A percentile compares a stretch with the other conserved stretches of the same genome.
Conservation (phyloP, 2,113 vertebrate species). For the Mus pahari region DNA sequence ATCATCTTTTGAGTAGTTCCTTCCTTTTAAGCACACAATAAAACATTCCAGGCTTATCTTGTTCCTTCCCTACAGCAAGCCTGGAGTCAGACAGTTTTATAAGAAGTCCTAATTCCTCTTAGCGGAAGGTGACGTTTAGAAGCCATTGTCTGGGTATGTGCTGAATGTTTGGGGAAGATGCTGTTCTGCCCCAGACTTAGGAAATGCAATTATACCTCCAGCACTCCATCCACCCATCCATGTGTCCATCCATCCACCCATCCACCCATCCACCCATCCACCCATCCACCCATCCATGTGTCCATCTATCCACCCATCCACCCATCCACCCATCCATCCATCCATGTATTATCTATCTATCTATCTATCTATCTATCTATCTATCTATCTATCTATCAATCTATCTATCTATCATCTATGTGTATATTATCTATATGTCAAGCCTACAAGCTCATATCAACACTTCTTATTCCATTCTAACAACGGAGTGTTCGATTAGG, state of each 20-base stretch:
- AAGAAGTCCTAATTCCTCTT: background rate
- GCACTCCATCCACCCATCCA: too few species aligned
- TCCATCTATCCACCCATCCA: background rate
- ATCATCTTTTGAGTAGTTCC: background rate
- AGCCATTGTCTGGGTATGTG: background rate
- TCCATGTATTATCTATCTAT: background rate
- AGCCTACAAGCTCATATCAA: background rate
- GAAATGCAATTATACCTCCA: background rate
- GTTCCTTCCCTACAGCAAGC: background rate
- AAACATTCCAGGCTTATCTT: background rate
- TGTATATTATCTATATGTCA: background rate
- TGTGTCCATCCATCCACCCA: too few species aligned
- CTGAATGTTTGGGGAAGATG: background rate
- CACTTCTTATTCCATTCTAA: conserved; percentile 4
- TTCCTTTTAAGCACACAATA: background rate
- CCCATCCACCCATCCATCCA: too few species aligned
- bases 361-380: background rate
- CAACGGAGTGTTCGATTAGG: background rate
- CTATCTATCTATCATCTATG: background rate
- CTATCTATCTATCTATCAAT: background rate
- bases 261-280: too few species aligned
- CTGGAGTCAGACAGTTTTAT: conserved; percentile 27
- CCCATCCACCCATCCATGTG: too few species aligned
- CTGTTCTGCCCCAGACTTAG: background rate
- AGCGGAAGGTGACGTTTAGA: background rate